Base-by-base conservation (phyloP, 2,888 invertebrate species). In the Mimumesa dahlbomi region DNA sequence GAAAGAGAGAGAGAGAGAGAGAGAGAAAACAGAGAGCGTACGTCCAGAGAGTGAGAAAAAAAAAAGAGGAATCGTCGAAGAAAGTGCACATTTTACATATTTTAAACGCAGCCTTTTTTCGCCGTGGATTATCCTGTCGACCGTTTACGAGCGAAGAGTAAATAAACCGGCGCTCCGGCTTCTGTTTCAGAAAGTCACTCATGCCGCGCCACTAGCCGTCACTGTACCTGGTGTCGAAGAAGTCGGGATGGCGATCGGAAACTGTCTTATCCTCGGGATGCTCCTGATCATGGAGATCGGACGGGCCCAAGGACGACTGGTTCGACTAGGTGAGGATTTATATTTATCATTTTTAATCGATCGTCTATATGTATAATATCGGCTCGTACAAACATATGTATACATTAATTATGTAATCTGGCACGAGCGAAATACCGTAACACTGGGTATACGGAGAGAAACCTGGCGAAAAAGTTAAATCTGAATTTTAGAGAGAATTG, bases 201-300 rank as follows among this genome's bases (percentile, higher is more conserved):
- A 86, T 86, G 86, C 77, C 78, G 76, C 73, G 74, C 59, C 61
- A 69, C 52, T 84, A 80, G 73, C 61, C 56, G 57, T 59, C 56
- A 59, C 71, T 77, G 74, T 75, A 65, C 46, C 74, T 71, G 69
- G 56, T 64, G 70, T 75, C 73, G 69, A 77, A 70, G 66, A 75
- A 76, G 74, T 82, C 79, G 74, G 76, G 74, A 88, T 87, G 87
- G 83, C 82, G 82, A 70, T 79, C 75, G 79, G 71, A 63, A 78
- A 68, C 59, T 79, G 74, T 70, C 58, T 83, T 53, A 65, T 84
- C 57, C 75, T 87, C 9, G 82, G 77, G 62, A 74, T 87, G 49
- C 77, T 85, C 58, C 79, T 70, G 71, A 78, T 82, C 71, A 65
- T 86, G 73, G 65, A 75, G 42, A 57, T 84, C 68, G 81, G 50